These are phyloP conservation scores for Drosophila nikananu DNA, from an alignment of 1,140 invertebrate species.

Conservation along the genomic window DNA sequence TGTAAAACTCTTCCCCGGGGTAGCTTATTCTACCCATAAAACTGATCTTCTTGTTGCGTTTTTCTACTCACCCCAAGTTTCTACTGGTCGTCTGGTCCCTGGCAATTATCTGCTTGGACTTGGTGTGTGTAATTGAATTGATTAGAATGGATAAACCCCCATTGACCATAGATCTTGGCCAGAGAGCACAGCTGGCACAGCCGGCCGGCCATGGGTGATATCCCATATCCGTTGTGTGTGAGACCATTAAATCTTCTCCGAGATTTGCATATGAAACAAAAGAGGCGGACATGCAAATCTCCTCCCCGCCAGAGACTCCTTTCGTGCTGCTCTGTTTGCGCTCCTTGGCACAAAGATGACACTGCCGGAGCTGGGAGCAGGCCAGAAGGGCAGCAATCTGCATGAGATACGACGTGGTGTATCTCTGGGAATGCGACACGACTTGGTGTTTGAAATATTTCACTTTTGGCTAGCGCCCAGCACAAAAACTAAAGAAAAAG, in stretches of 20 bases:
- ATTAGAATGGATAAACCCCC: constrained; percentile 31
- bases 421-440: constrained; percentile 44
- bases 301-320: constrained; percentile 1
- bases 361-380: constrained; percentile 30
- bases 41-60: constrained; percentile 1
- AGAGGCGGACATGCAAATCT: constrained; percentile 52
- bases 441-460: constrained; percentile 79
- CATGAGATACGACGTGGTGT: constrained; percentile 29
- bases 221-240: constrained; percentile 46
- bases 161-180: constrained; percentile 9
- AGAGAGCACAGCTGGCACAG: constrained; percentile 26
- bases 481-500: not conserved
- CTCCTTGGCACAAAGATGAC: constrained; percentile 61
- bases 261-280: constrained; percentile 57
- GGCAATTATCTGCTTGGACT: constrained; percentile 21
- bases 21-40: too few relatives aligned
- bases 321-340: constrained; percentile 67
- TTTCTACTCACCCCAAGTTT: not conserved
- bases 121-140: constrained; percentile 48
- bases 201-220: constrained; percentile 31
- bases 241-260: constrained; percentile 42
- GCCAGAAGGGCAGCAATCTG: constrained; percentile 20
- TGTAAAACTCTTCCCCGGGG: not conserved
- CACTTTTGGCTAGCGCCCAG: constrained; percentile 63
- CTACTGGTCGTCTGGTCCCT: not conserved